Conservation (phyloP, 1,140 invertebrate species). For the Aphelinus certus region DNA sequence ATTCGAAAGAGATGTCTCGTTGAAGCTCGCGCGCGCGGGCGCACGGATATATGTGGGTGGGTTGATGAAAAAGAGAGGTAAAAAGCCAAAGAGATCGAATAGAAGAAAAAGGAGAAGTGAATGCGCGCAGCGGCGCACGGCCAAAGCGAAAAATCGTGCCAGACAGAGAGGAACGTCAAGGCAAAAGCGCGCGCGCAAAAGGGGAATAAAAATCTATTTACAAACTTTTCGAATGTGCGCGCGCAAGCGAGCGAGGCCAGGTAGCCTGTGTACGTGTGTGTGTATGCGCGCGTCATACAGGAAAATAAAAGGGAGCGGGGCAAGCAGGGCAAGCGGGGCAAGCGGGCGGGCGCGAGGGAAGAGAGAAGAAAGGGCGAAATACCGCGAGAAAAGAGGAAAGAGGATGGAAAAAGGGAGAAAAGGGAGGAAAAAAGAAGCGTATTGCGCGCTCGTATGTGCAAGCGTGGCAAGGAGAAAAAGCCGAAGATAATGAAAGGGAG, state of each 20-base stretch:
- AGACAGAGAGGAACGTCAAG: slow-evolving; percentile 36
- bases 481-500: slow-evolving; percentile 13
- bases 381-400: no score
- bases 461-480: not conserved
- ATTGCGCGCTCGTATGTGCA: no score
- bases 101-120: slow-evolving; percentile 9
- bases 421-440: no score
- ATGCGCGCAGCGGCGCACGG: slow-evolving; percentile 6
- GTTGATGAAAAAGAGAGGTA: not conserved
- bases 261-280: no score
- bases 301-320: no score
- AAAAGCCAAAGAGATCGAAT: not conserved
- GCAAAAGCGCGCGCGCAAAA: slow-evolving; percentile 27
- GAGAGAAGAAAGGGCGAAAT: no score
- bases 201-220: slow-evolving; percentile 30
- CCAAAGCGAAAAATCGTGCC: slow-evolving; percentile 31
- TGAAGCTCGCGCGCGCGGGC: no score
- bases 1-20: slow-evolving; percentile 28
- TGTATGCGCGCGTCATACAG: no score
- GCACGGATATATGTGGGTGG: no score
- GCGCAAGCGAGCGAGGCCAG: not conserved
- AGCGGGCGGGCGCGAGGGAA: no score
- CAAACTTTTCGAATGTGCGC: slow-evolving; percentile 15
- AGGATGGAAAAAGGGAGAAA: no score
- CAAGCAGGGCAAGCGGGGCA: no score